phyloP scores from a whole-genome alignment of 1,140 invertebrate genomes.

The Drosophila saltans region DNA sequence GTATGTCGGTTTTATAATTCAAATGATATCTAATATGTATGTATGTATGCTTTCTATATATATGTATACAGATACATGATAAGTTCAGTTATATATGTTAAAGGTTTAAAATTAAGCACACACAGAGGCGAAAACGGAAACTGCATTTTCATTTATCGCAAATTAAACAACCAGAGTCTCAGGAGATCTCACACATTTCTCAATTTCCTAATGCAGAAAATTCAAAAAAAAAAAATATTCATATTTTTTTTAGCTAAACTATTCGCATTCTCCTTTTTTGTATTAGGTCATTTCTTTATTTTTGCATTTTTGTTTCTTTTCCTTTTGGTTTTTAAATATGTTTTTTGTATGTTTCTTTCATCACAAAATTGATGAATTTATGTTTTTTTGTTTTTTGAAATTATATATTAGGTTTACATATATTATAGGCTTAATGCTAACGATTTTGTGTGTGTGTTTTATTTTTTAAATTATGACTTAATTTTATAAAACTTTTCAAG shows the following conservation, averaged over 20 bases:
- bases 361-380: conserved; percentile 77
- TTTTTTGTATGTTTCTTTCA: conserved; percentile 37
- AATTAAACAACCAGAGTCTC: conserved; percentile 6
- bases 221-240: conserved; percentile 1
- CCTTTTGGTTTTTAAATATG: not conserved
- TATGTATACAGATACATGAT: conserved; percentile 5
- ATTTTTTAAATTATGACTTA: conserved; percentile 41
- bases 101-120: conserved; percentile 7
- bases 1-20: conserved; percentile 35
- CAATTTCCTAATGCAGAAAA: conserved; percentile 32
- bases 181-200: not conserved
- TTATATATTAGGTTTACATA: conserved; percentile 3
- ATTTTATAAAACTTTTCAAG: conserved; percentile 54
- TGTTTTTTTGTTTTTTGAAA: conserved; percentile 30
- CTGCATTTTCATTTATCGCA: conserved; percentile 12
- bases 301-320: not conserved
- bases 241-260: not conserved
- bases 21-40: conserved; percentile 28
- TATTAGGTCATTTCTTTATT: not conserved
- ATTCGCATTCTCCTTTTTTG: not conserved
- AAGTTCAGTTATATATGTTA: not conserved
- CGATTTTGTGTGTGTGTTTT: conserved; percentile 28
- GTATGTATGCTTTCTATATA: conserved; percentile 10
- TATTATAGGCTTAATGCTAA: conserved; percentile 65
- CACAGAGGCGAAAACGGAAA: conserved; percentile 3